These are phyloP conservation scores for Protophormia terraenovae DNA, from an alignment of 2,888 invertebrate species.

Conservation along the genomic window DNA sequence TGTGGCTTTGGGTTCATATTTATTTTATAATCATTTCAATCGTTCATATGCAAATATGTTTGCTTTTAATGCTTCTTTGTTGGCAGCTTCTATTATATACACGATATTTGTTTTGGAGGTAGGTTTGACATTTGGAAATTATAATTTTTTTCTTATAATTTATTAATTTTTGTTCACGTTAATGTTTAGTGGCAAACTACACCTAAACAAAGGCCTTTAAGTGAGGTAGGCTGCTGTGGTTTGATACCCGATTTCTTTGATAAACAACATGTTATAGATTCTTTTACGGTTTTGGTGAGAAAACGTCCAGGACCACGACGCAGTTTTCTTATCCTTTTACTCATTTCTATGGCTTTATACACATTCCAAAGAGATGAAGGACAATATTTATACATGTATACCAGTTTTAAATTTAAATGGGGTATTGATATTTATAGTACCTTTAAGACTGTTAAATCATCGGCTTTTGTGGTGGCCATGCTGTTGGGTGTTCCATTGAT, in stretches of 20 bases:
- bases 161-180: neutral
- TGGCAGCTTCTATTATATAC: conserved; percentile 86
- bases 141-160: neutral
- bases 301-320: conserved; percentile 84
- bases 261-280: conserved; percentile 85
- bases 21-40: conserved; percentile 85
- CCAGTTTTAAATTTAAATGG: conserved; percentile 88
- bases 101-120: conserved; percentile 84
- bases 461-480: conserved; percentile 87
- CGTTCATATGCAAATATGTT: conserved; percentile 89
- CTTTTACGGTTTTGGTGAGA: conserved; percentile 85
- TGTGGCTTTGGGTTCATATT: conserved; percentile 87
- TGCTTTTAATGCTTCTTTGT: conserved; percentile 85
- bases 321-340: conserved; percentile 86
- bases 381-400: conserved; percentile 88
- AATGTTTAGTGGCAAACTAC: conserved; percentile 85
- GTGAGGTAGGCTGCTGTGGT: conserved; percentile 83
- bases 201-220: conserved; percentile 84
- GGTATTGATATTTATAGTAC: conserved; percentile 86
- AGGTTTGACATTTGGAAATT: conserved; percentile 3
- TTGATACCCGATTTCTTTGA: conserved; percentile 88
- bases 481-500: conserved; percentile 87
- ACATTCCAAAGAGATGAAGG: conserved; percentile 93
- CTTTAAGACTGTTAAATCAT: conserved; percentile 88
- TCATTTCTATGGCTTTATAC: conserved; percentile 89